Conservation (phyloP, 2,113 vertebrate genomes). For the Fregata magnificens region DNA sequence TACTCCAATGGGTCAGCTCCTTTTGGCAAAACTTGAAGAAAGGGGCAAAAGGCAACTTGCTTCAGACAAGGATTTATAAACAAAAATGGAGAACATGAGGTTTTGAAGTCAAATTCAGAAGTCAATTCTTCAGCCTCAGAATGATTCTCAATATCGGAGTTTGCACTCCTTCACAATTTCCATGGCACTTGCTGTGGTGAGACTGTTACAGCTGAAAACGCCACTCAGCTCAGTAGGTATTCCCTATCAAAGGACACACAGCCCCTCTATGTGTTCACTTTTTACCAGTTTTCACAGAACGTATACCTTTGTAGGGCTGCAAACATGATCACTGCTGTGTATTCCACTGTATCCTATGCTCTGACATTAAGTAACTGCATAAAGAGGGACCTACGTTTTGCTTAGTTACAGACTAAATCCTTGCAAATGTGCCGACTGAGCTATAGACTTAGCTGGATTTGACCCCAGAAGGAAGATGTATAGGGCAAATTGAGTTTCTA, state of each 20-base stretch:
- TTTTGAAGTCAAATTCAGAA: background rate
- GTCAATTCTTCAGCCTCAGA: background rate
- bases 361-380: background rate
- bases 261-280: accelerated
- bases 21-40: background rate
- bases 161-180: background rate
- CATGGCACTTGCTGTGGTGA: background rate
- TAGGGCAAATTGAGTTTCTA: background rate
- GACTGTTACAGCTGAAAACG: background rate
- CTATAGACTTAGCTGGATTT: background rate
- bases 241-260: background rate
- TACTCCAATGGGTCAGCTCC: background rate
- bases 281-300: background rate
- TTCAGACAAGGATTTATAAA: background rate
- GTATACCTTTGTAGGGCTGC: accelerated
- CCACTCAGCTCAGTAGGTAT: background rate
- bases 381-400: background rate
- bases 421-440: background rate
- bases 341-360: background rate
- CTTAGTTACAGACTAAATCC: background rate
- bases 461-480: background rate
- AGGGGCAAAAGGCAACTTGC: background rate
- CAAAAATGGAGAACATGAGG: background rate
- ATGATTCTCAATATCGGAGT: background rate
- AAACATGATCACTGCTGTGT: background rate